A percentile compares a stretch with the other conserved stretches of the same genome.
These are phyloP conservation scores for Abscondita cerata DNA, from an alignment of 2,888 invertebrate species.

Conservation along the genomic window DNA sequence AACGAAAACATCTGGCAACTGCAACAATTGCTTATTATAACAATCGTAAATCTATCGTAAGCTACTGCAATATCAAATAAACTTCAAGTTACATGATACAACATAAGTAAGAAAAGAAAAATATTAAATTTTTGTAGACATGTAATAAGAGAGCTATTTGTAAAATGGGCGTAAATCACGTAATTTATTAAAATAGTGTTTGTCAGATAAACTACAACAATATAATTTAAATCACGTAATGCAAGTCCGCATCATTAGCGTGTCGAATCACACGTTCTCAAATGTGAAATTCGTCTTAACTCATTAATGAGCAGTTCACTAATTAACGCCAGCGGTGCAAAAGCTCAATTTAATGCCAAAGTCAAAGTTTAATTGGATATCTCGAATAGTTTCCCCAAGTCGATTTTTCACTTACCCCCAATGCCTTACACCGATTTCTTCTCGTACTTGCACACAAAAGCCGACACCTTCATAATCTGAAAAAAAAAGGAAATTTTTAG, in stretches of 20 bases:
- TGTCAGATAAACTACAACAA: not conserved
- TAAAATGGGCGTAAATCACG: no score
- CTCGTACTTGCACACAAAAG: not conserved
- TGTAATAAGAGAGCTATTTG: no score
- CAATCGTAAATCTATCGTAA: no score
- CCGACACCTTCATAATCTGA: not conserved
- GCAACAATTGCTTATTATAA: no score
- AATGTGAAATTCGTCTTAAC: slow-evolving; percentile 13
- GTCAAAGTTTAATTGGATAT: not conserved
- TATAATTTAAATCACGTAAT: slow-evolving; percentile 1
- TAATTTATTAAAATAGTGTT: not conserved
- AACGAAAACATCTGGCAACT: no score
- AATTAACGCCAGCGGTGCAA: slow-evolving; percentile 18
- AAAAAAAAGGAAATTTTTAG: not conserved
- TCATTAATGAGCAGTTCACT: slow-evolving; percentile 17
- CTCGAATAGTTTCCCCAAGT: not conserved
- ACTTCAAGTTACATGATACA: no score
- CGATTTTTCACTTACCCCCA: not conserved
- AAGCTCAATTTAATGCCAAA: slow-evolving; percentile 4
- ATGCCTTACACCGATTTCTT: not conserved
- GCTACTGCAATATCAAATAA: no score
- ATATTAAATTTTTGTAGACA: no score
- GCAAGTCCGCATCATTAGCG: slow-evolving; percentile 15
- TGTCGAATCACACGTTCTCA: slow-evolving; percentile 14
- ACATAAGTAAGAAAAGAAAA: no score